phyloP scores from a whole-genome alignment of 2,888 invertebrate species.

The Rhaphigaster nebulosa region DNA sequence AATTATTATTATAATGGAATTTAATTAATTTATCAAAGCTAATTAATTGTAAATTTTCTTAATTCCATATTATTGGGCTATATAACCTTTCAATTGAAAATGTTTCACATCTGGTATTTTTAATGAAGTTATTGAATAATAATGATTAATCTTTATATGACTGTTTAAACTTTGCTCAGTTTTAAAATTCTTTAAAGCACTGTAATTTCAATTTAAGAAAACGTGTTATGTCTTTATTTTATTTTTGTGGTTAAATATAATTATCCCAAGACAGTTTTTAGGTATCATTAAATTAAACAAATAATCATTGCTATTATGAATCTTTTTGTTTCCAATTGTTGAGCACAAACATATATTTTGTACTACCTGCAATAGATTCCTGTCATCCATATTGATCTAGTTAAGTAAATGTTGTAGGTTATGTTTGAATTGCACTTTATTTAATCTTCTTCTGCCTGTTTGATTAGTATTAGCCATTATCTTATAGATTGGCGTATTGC shows the following conservation, averaged over 20 bases:
- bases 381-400: background rate
- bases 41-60: constrained; percentile 2
- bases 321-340: background rate
- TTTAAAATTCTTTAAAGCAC: background rate
- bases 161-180: background rate
- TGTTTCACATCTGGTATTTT: constrained; percentile 37
- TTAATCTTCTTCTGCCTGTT: background rate
- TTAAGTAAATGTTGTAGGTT: background rate
- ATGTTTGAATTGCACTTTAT: background rate
- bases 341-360: background rate
- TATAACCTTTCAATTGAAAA: constrained; percentile 11
- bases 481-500: background rate
- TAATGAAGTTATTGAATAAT: background rate
- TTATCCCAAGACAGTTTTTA: background rate
- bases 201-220: background rate
- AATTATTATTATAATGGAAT: background rate
- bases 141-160: background rate
- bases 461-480: background rate
- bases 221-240: too few relatives aligned
- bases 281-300: background rate
- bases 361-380: background rate
- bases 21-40: background rate
- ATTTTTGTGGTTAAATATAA: background rate
- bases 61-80: background rate
- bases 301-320: background rate